A percentile compares a stretch with the other conserved stretches of the same genome.
Conservation (phyloP, 2,797 vertebrate genomes). For the Protosalanx chinensis region DNA sequence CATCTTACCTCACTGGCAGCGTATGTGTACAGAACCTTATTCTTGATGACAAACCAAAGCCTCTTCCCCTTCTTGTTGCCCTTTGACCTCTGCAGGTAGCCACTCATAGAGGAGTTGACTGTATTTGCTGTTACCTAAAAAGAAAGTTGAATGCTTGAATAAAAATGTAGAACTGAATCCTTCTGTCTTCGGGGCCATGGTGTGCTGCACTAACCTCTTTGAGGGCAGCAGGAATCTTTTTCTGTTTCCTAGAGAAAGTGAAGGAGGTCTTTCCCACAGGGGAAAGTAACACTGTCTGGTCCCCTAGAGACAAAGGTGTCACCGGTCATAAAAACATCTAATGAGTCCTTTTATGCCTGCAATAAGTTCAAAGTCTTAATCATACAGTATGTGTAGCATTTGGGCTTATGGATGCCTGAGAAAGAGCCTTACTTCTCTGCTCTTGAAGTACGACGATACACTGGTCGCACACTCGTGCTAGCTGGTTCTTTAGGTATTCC, state of each 20-base stretch:
- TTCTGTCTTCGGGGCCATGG: neutral
- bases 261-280: slow-evolving; percentile 79
- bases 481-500: slow-evolving; percentile 89
- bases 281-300: slow-evolving; percentile 63
- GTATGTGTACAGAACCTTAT: slow-evolving; percentile 96
- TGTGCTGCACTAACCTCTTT: slow-evolving; percentile 81
- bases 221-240: slow-evolving; percentile 91
- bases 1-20: slow-evolving; percentile 93
- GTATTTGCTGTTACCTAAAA: slow-evolving; percentile 89
- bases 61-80: slow-evolving; percentile 89
- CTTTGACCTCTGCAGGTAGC: slow-evolving; percentile 90
- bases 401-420: neutral
- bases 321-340: neutral
- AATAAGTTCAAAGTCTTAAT: neutral
- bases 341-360: too few species aligned
- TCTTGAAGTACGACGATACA: slow-evolving; percentile 84
- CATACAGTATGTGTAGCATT: neutral
- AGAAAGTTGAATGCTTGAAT: slow-evolving; percentile 16
- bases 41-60: slow-evolving; percentile 97
- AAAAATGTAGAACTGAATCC: slow-evolving; percentile 13
- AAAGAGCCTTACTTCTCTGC: slow-evolving; percentile 72
- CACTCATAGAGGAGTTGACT: slow-evolving; percentile 93
- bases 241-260: slow-evolving; percentile 81
- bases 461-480: slow-evolving; percentile 91
- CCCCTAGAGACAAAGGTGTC: slow-evolving; percentile 63